Evolutionary conservation across 1,140 invertebrate genomes (phyloP), one percentile per base, ranked within the genome.

Genomic region (Tribolium madens): DNA sequence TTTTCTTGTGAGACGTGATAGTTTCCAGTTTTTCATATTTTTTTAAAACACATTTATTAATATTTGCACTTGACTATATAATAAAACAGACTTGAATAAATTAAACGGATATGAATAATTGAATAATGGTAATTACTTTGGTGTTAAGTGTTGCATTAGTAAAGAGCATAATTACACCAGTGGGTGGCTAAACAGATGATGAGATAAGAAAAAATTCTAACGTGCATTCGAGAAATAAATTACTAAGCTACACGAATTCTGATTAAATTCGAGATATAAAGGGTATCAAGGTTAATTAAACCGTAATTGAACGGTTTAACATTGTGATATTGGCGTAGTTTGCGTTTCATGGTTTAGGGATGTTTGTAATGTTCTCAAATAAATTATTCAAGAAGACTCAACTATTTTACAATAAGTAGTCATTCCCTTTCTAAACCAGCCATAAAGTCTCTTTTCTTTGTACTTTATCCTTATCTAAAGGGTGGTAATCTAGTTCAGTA

Each of bases 241-340:
- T 10, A 9, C 10, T 57, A n/a, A 26, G 18, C n/a, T 1, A 17
- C 52, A 57, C 52, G 52, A 57, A 57, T 57, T n/a, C 17, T 18
- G 52, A 57, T 57, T n/a, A 21, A 57, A 57, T 15, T 42, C n/a
- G 15, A 21, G 52, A 57, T 17, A 53, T 53, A 21, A 2, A 15
- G 13, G 9, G 52, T 53, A 57, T 57, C 52, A 21, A 57, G 52
- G 15, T 21, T 57, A 18, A 57, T 57, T 57, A 57, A 57, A 57
- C 17, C 15, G 9, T 57, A 57, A 57, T 57, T 57, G 52, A 14
- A 10, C 18, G 17, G 52, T 57, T 21, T n/a, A 18, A 57, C 52
- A 57, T 57, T 18, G n/a, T 7, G 52, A 57, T 57, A 18, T 57
- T 3, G 48, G 12, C 21, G 6, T 57, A 42, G 9, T 42, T 36